Evolutionary conservation across 2,113 vertebrate species (phyloP), one percentile per base, ranked within the genome.

Genomic region (Limnothrissa miodon): DNA sequence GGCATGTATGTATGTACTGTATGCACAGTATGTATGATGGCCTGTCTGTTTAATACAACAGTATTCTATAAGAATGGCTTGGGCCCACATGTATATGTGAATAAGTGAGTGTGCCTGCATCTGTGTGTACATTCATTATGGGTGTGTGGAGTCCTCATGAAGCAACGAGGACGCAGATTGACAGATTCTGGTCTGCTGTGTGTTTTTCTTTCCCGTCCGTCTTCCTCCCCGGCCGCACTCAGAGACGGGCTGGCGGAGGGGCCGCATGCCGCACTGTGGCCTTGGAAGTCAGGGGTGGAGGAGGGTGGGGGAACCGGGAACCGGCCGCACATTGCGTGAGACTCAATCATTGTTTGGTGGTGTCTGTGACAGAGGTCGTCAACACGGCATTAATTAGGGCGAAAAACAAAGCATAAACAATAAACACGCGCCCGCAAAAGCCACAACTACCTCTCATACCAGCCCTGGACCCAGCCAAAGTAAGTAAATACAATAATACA

Each of bases 351-450:
- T 89, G 87, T 88, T 90, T 66, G 11, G 78, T 86, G 45, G 74
- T 89, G 89, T 93, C 89, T 91, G 88, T 93, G 89, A 92, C 89
- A 92, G 88, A 86, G 86, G 81, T 94, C 93, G 80, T 89, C 92
- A 93, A 88, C 87, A 88, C 85, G 82, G 88, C 90, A 93, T 93
- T 95, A 93, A 95, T 94, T 93, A 93, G 86, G 88, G 36, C 80
- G 21, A 90, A 93, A 94, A 93, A 92, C 89, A 91, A 93, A 91
- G 87, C 88, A 93, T 90, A 94, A 93, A 90, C 95, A 94, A 92
- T 92, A 92, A 92, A 93, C 91, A 91, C 87, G 83, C 91, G 89
- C 88, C 94, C 93, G 86, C 92, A 88, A 92, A 94, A 93, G 79
- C 92, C 93, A 85, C 88, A 86, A 84, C 88, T 29, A 21, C 92